These are phyloP conservation scores for Chymomyza procnemis DNA, from an alignment of 2,888 invertebrate species.

Conservation along the genomic window DNA sequence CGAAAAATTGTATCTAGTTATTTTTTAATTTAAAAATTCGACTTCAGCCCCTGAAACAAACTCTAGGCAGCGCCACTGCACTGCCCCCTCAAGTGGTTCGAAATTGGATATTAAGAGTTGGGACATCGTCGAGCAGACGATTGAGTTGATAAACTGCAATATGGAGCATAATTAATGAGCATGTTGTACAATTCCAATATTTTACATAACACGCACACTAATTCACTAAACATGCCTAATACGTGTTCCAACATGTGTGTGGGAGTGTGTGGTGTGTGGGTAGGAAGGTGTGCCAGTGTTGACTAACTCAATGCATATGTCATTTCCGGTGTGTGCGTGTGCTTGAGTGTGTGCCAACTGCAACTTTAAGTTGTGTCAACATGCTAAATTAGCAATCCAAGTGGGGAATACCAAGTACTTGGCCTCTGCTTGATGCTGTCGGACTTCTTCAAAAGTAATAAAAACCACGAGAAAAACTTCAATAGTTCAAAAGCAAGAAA, in stretches of 20 bases:
- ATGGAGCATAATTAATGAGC: slow-evolving; percentile 70
- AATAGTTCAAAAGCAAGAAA: slow-evolving; percentile 21
- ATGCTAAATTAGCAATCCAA: neutral
- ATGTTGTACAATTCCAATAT: slow-evolving; percentile 71
- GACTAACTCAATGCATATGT: neutral
- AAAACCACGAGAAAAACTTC: slow-evolving; percentile 29
- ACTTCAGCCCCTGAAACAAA: too few relatives aligned
- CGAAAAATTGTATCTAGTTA: too few relatives aligned
- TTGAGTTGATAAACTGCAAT: slow-evolving; percentile 71
- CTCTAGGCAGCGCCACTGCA: too few relatives aligned
- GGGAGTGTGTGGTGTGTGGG: neutral
- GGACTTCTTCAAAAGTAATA: neutral
- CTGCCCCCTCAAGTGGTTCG: neutral
- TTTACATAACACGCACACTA: slow-evolving; percentile 50
- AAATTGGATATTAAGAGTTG: neutral
- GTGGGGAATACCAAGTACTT: too few relatives aligned
- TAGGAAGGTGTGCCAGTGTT: too few relatives aligned
- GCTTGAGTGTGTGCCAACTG: too few relatives aligned
- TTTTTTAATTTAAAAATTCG: too few relatives aligned
- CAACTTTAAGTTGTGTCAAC: neutral
- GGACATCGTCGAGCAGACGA: slow-evolving; percentile 59
- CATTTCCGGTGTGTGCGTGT: neutral
- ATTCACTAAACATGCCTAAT: neutral
- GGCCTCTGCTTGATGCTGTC: neutral
- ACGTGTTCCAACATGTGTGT: neutral